Evolutionary conservation across 2,113 vertebrate genomes (phyloP).

Genomic region (Mungos mungo): DNA sequence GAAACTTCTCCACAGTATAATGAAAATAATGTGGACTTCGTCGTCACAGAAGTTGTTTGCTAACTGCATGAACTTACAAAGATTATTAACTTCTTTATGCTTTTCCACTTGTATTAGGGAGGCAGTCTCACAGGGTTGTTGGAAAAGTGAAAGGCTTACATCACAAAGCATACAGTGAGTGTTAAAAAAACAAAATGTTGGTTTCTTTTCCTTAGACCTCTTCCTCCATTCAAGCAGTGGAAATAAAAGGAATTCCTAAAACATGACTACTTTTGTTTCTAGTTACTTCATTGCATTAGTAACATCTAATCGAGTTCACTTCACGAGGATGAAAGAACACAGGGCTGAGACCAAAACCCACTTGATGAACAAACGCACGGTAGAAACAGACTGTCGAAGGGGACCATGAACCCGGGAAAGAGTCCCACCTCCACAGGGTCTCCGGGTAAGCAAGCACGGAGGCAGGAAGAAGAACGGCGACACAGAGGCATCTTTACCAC

Average conservation of each 20-base stretch:
- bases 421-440: not conserved
- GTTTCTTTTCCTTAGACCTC: slow-evolving; percentile 1
- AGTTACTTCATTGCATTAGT: not conserved
- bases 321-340: not conserved
- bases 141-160: not conserved
- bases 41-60: not conserved
- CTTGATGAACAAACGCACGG: not conserved
- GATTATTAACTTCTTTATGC: not conserved
- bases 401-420: not conserved
- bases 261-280: not conserved
- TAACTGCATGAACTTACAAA: not conserved
- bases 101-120: not conserved
- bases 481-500: not conserved
- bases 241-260: not conserved
- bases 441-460: not conserved
- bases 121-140: not conserved
- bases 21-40: not conserved
- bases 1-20: not conserved
- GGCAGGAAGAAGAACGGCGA: not conserved
- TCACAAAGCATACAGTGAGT: not conserved
- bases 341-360: not conserved
- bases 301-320: not conserved
- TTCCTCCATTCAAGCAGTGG: not conserved
- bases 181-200: not conserved
- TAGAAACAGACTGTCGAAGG: not conserved